Percentiles rank a stretch among this genome's conserved stretches.
These are phyloP conservation scores for Lamellibrachia columna DNA, from an alignment of 2,888 invertebrate genomes.

Conservation along the genomic window DNA sequence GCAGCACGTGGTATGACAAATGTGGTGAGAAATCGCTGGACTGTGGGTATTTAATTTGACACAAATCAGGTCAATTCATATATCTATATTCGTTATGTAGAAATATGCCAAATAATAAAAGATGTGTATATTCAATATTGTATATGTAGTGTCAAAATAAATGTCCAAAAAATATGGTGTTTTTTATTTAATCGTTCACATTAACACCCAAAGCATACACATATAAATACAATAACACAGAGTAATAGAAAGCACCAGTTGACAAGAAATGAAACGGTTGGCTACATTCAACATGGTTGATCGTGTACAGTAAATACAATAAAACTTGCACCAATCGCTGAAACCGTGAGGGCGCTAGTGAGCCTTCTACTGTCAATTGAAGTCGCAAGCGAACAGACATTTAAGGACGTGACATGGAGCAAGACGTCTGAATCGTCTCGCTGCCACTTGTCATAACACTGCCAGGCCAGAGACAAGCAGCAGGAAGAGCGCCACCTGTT, in stretches of 20 bases:
- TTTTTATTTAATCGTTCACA: background rate
- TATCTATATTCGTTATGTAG: constrained; percentile 1
- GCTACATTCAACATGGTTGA: background rate
- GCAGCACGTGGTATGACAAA: background rate
- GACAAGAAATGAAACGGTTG: background rate
- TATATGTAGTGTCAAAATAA: background rate
- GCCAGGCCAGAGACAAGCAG: background rate
- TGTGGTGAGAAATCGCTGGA: background rate
- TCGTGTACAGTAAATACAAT: too few relatives aligned
- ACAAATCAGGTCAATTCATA: background rate
- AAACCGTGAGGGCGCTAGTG: background rate
- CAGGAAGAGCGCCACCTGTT: background rate
- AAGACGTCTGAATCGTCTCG: background rate
- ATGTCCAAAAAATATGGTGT: background rate
- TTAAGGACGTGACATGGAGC: background rate
- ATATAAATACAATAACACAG: background rate
- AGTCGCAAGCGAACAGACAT: background rate
- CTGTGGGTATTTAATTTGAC: background rate
- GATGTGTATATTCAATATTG: constrained; percentile 5
- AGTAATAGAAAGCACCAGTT: background rate
- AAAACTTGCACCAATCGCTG: too few relatives aligned
- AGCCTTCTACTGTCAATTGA: background rate
- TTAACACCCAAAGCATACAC: background rate
- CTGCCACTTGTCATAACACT: background rate
- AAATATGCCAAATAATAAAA: background rate